A percentile compares a stretch with the other conserved stretches of the same genome.
Conservation (phyloP, 2,113 vertebrate genomes). For the Lepisosteus oculatus region DNA sequence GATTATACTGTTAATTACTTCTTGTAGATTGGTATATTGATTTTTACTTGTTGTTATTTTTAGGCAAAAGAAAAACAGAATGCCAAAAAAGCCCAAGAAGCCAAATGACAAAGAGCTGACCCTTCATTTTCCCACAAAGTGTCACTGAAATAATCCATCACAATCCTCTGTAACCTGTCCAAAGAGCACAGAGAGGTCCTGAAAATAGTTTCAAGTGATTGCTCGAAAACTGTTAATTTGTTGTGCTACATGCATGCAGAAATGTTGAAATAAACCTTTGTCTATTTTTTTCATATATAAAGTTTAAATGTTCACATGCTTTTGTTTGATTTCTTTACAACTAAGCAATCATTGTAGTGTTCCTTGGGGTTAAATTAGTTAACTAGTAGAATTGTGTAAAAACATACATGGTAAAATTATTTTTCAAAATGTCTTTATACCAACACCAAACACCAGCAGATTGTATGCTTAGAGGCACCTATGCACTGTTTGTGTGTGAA, state of each 20-base stretch:
- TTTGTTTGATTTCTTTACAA: constrained; percentile 18
- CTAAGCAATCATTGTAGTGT: neutral
- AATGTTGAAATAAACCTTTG: constrained; percentile 51
- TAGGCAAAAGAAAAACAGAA: constrained; percentile 97
- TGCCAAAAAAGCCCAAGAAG: constrained; percentile 93
- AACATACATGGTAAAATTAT: too few species aligned
- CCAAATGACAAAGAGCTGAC: constrained; percentile 71
- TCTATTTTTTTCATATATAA: constrained; percentile 73
- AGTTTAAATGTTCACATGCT: constrained; percentile 47
- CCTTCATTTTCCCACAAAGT: constrained; percentile 17
- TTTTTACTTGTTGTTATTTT: constrained; percentile 37
- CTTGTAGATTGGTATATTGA: too few species aligned
- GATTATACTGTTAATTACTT: too few species aligned
- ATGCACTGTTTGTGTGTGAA: too few species aligned
- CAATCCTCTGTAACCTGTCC: constrained; percentile 22
- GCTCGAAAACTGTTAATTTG: constrained; percentile 38
- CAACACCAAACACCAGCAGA: too few species aligned
- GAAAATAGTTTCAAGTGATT: constrained; percentile 24
- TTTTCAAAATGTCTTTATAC: too few species aligned
- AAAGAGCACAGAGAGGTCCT: constrained; percentile 33
- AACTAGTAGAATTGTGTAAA: too few species aligned
- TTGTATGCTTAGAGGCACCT: too few species aligned
- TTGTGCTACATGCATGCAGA: constrained; percentile 56
- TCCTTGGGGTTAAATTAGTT: too few species aligned
- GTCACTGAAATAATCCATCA: constrained; percentile 20